These are phyloP conservation scores for Triplophysa bombifrons DNA, from an alignment of 2,797 vertebrate genomes.

Conservation along the genomic window DNA sequence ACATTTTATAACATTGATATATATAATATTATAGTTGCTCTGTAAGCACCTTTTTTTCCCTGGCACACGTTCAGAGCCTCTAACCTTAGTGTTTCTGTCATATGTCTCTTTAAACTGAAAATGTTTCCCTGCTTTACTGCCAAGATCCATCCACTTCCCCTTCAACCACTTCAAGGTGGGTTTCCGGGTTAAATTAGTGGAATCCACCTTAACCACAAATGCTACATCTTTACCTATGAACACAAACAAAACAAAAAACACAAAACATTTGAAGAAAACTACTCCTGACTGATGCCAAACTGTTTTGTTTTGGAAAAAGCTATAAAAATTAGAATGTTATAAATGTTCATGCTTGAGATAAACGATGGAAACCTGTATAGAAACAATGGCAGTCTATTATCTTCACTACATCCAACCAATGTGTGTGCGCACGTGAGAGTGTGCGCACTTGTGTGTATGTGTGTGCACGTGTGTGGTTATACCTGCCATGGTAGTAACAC, in stretches of 20 bases:
- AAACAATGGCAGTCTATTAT: no score
- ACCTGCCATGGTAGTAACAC: slow-evolving; percentile 64
- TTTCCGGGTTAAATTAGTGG: slow-evolving; percentile 74
- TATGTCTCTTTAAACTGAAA: slow-evolving; percentile 85
- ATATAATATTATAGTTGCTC: no score
- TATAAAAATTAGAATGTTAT: no score
- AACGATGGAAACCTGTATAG: no score
- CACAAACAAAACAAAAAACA: background rate
- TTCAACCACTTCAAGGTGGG: slow-evolving; percentile 88
- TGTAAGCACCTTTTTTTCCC: no score
- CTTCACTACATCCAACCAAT: no score
- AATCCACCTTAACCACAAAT: slow-evolving; percentile 76
- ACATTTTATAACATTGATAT: no score
- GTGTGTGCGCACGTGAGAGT: no score
- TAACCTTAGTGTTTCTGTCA: slow-evolving; percentile 84
- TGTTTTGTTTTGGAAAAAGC: no score
- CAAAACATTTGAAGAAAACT: background rate
- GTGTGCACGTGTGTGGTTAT: background rate
- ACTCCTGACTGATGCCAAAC: no score
- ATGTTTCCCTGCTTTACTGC: slow-evolving; percentile 85
- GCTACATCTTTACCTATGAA: slow-evolving; percentile 68
- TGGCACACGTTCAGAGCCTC: slow-evolving; percentile 30
- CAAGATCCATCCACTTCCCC: slow-evolving; percentile 90
- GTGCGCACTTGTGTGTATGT: no score
- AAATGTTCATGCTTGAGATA: no score